Conservation (phyloP, 2,888 invertebrate species). For the Theristus sp. region DNA sequence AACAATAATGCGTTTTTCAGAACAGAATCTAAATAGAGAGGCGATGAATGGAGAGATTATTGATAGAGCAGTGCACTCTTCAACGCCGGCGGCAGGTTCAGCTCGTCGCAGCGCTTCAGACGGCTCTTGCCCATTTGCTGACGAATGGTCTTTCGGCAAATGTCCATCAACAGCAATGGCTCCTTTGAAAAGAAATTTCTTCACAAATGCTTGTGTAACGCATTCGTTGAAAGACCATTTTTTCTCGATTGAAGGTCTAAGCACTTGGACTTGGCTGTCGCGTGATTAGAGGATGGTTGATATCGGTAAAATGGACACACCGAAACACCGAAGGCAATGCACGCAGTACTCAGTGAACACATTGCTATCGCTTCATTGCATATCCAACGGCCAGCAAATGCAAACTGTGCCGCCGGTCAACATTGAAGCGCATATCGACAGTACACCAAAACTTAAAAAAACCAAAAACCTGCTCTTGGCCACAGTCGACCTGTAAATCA, state of each 20-base stretch:
- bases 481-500: too few relatives aligned
- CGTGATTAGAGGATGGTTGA: too few relatives aligned
- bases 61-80: constrained; percentile 79
- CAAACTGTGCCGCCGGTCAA: too few relatives aligned
- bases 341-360: neutral
- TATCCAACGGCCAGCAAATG: too few relatives aligned
- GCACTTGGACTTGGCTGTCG: too few relatives aligned
- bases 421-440: too few relatives aligned
- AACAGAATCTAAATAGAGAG: neutral
- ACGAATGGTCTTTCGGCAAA: constrained; percentile 85
- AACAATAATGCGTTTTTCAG: neutral
- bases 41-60: too few relatives aligned
- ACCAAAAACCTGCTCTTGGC: neutral
- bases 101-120: constrained; percentile 60
- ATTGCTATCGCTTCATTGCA: too few relatives aligned
- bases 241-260: too few relatives aligned
- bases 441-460: neutral
- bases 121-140: constrained; percentile 77
- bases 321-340: neutral
- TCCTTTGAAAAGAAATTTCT: constrained; percentile 60
- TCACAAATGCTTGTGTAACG: too few relatives aligned
- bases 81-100: constrained; percentile 75
- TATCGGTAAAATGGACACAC: neutral
- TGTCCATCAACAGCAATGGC: constrained; percentile 89
- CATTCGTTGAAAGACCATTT: too few relatives aligned